Percentiles rank a stretch among this genome's conserved stretches.
These are phyloP conservation scores for Theocolax elegans DNA, from an alignment of 1,140 invertebrate species.

Conservation along the genomic window DNA sequence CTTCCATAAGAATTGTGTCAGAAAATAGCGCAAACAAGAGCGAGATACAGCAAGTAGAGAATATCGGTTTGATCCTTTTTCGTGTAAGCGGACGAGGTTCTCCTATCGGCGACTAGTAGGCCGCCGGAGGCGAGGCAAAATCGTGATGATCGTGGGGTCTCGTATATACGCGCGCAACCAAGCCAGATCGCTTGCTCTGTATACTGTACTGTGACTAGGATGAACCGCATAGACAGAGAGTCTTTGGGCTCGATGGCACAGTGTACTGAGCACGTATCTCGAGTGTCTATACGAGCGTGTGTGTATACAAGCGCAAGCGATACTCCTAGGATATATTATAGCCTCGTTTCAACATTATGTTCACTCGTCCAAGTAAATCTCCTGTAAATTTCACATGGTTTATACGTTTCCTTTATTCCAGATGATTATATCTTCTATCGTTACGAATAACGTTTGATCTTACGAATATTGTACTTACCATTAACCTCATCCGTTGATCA, in stretches of 20 bases:
- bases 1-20: neutral
- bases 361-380: too few relatives aligned
- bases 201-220: neutral
- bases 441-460: too few relatives aligned
- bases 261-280: neutral
- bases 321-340: too few relatives aligned
- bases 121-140: constrained; percentile 26
- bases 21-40: neutral
- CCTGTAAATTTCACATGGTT: too few relatives aligned
- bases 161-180: neutral
- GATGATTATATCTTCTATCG: too few relatives aligned
- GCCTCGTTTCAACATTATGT: too few relatives aligned
- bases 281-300: neutral
- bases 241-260: neutral
- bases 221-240: neutral
- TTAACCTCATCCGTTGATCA: too few relatives aligned
- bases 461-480: too few relatives aligned
- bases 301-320: neutral
- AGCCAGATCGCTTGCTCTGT: neutral
- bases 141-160: constrained; percentile 21
- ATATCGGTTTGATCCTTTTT: constrained; percentile 3
- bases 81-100: neutral
- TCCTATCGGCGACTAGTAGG: constrained; percentile 24
- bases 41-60: neutral
- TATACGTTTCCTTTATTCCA: too few relatives aligned